A percentile compares a stretch with the other conserved stretches of the same genome.
phyloP scores from a whole-genome alignment of 1,140 invertebrate genomes.

The Drosophila kikkawai region DNA sequence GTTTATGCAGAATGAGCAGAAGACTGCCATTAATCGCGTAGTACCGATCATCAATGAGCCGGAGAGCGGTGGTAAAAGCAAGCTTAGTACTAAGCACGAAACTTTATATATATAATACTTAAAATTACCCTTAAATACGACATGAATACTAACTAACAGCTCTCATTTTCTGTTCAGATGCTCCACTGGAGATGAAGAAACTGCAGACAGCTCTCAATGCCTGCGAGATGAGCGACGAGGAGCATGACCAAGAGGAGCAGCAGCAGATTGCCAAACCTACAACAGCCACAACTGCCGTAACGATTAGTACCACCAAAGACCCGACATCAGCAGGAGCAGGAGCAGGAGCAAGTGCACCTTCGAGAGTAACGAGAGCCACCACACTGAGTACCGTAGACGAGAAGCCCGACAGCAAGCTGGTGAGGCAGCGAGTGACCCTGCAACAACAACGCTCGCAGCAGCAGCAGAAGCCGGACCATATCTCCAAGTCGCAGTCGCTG shows the following conservation, averaged over 20 bases:
- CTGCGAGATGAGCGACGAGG: constrained; percentile 78
- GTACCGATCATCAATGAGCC: constrained; percentile 84
- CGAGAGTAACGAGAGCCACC: constrained; percentile 39
- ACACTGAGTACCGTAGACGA: constrained; percentile 60
- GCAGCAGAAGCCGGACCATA: constrained; percentile 34
- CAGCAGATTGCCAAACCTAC: constrained; percentile 62
- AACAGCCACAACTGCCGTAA: constrained; percentile 75
- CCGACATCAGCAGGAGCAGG: constrained; percentile 35
- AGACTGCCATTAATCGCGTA: constrained; percentile 72
- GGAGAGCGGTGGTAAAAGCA: constrained; percentile 52
- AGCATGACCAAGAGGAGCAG: constrained; percentile 42
- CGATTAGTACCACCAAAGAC: constrained; percentile 79
- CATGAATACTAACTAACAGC: too few relatives aligned
- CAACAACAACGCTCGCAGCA: constrained; percentile 64
- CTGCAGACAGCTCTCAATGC: constrained; percentile 76
- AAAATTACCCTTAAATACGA: neutral
- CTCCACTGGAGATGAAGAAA: constrained; percentile 80
- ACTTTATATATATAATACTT: neutral
- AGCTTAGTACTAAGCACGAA: neutral
- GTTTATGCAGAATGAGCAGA: constrained; percentile 85
- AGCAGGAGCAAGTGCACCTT: constrained; percentile 38
- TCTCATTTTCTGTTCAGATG: constrained; percentile 31
- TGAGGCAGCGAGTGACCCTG: constrained; percentile 72
- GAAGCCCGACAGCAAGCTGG: constrained; percentile 70
- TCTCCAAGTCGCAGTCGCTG: constrained; percentile 63